Evolutionary conservation across 2,888 invertebrate species (phyloP), one percentile per base, ranked within the genome.

Genomic region (Lasius platythorax): DNA sequence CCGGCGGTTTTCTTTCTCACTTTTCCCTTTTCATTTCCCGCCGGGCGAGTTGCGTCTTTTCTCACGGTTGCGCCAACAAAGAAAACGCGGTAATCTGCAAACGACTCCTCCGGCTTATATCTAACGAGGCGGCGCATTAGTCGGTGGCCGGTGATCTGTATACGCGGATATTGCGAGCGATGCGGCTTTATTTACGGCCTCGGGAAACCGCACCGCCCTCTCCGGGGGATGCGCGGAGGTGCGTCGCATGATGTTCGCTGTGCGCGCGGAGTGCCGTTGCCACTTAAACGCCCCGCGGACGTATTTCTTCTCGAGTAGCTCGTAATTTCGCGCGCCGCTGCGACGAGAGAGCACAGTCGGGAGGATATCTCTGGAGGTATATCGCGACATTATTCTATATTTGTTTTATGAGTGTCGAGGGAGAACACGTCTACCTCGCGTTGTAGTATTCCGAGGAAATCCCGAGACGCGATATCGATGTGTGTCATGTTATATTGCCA

Each of bases 101-200:
- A 88, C 85, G 87, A 85, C 85, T 82, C 50, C 50, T 53, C n/a
- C 72, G 76, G 87, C 86, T 86, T 75, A 66, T 81, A 82, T 90
- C 88, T 89, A 90, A 90, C 88, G 90, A 88, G 90, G 75, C 85
- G 63, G 66, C 82, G 84, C 89, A 86, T 90, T 90, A 86, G 87
- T 87, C 89, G 85, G 79, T 82, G 84, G 86, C 63, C 82, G 63
- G 75, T 74, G 89, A 86, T 84, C 85, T 82, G 85, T 85, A 85
- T 73, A 85, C 76, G 87, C 82, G 82, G 87, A 89, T 88, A 88
- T 89, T 87, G 86, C 86, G 89, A 88, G 84, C 72, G 85, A 86
- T 89, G 89, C 82, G 30, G 68, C 68, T 82, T 82, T 75, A 82
- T 76, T 85, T 74, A 68, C 63, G 68, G 33, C 58, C 58, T 18